These are phyloP conservation scores for Theristicus caerulescens DNA, from an alignment of 2,113 vertebrate species.

Conservation along the genomic window DNA sequence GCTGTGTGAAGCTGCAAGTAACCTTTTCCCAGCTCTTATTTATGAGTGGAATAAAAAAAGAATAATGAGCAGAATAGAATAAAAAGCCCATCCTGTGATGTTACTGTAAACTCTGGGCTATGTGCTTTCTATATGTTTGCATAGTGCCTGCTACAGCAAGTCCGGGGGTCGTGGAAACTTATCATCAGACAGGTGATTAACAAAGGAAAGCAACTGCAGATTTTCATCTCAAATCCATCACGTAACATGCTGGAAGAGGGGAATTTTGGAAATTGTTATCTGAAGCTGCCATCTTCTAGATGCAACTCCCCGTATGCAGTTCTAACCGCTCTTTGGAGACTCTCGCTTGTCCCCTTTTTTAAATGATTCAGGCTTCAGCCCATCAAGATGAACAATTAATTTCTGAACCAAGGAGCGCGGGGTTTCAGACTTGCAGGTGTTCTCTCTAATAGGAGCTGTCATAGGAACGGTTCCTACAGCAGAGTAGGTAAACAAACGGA, in stretches of 20 bases:
- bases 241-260: background rate
- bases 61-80: background rate
- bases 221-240: background rate
- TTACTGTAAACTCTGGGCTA: background rate
- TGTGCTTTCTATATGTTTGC: background rate
- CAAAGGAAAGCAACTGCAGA: background rate
- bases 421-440: slow-evolving; percentile 26
- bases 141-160: background rate
- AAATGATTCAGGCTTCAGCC: background rate
- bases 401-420: background rate
- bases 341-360: background rate
- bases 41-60: background rate
- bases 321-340: background rate
- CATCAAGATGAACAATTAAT: background rate
- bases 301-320: background rate
- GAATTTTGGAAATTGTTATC: background rate
- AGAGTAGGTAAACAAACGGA: slow-evolving; percentile 74
- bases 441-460: slow-evolving; percentile 45
- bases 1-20: background rate
- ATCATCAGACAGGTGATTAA: background rate
- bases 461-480: slow-evolving; percentile 77
- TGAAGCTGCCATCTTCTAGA: background rate
- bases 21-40: background rate
- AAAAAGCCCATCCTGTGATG: background rate
- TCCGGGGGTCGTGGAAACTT: background rate